Conservation (phyloP, 2,888 invertebrate genomes). For the Ganaspis brasiliensis region DNA sequence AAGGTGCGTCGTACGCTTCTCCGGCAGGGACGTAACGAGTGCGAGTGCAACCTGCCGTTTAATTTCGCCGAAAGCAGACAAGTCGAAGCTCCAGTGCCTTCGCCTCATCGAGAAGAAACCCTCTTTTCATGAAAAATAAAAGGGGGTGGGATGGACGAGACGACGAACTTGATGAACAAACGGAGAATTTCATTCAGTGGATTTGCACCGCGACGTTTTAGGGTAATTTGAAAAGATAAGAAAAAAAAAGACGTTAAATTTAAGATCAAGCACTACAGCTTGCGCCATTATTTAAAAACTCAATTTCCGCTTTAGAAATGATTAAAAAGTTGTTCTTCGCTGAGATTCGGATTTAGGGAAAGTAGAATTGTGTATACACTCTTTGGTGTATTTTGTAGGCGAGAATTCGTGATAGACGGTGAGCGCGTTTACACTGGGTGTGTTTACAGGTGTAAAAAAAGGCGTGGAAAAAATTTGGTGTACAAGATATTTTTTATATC, state of each 20-base stretch:
- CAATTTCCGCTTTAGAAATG: too few species aligned
- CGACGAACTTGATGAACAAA: constrained; percentile 10
- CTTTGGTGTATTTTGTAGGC: too few species aligned
- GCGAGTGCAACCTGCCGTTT: constrained; percentile 58
- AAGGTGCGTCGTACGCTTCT: constrained; percentile 47
- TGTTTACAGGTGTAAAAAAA: too few species aligned
- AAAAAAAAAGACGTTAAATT: neutral
- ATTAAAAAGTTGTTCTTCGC: too few species aligned
- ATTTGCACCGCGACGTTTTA: constrained; percentile 29
- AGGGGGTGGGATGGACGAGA: neutral
- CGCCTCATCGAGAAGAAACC: constrained; percentile 39
- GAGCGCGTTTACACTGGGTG: too few species aligned
- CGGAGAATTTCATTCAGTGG: constrained; percentile 21
- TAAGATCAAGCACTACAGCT: too few species aligned
- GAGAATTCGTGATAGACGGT: too few species aligned
- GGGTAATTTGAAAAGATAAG: constrained; percentile 13
- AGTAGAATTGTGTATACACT: too few species aligned
- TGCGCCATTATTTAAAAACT: too few species aligned
- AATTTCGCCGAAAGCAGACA: constrained; percentile 56
- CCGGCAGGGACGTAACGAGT: constrained; percentile 44
- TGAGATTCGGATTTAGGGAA: too few species aligned
- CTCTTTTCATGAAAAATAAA: constrained; percentile 16
- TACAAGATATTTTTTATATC: too few species aligned
- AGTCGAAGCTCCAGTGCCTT: constrained; percentile 43
- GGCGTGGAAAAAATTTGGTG: too few species aligned